phyloP scores from a whole-genome alignment of 2,113 vertebrate genomes.

The Eretmochelys imbricata region DNA sequence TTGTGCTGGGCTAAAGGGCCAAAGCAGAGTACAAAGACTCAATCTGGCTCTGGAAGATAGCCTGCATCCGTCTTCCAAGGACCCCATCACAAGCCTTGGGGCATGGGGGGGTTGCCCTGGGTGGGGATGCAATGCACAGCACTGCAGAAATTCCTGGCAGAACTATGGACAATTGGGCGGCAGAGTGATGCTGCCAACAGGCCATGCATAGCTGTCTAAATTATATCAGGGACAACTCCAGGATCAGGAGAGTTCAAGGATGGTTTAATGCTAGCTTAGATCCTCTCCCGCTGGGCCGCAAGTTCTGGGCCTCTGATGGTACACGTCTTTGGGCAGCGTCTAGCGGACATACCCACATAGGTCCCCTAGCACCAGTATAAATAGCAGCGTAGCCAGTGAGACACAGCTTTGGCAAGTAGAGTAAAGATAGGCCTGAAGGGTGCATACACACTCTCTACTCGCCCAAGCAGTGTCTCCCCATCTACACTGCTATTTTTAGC shows the following conservation, averaged over 20 bases:
- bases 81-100: not conserved
- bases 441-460: too few relatives aligned
- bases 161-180: not conserved
- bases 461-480: not conserved
- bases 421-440: not conserved
- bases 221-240: not conserved
- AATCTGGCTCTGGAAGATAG: not conserved
- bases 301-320: not conserved
- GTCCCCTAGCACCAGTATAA: not conserved
- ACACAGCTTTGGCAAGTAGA: too few relatives aligned
- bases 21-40: rapidly evolving
- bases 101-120: not conserved
- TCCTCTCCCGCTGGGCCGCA: not conserved
- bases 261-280: not conserved
- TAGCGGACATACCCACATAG: not conserved
- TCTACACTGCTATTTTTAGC: not conserved
- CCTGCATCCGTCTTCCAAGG: not conserved
- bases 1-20: not conserved
- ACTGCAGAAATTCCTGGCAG: not conserved
- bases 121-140: not conserved
- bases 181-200: not conserved
- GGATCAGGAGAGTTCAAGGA: not conserved
- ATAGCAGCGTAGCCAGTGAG: not conserved
- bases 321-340: not conserved
- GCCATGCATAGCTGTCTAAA: not conserved